Evolutionary conservation across 2,888 invertebrate genomes (phyloP).

Genomic region (Fragum sueziense): DNA sequence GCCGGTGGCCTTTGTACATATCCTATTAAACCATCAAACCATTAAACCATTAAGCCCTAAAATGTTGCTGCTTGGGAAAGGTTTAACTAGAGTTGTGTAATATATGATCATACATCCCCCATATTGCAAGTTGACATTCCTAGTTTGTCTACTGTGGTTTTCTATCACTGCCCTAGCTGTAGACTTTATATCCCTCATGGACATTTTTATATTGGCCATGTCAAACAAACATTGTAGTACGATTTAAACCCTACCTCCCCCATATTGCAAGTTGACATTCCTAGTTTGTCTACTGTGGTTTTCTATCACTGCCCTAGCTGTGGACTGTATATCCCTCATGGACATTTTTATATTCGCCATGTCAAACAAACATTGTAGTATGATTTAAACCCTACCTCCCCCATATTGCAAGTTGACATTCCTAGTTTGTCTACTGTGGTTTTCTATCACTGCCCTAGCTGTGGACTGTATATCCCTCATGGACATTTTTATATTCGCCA

Average conservation of each 20-base stretch:
- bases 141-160: constrained; percentile 85
- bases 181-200: constrained; percentile 93
- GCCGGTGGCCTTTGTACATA: too few species aligned
- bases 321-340: constrained; percentile 93
- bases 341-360: constrained; percentile 87
- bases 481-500: constrained; percentile 87
- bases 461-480: constrained; percentile 94
- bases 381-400: constrained; percentile 22
- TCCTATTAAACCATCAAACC: too few species aligned
- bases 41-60: too few species aligned
- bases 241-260: constrained; percentile 17
- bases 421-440: constrained; percentile 84
- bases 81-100: too few species aligned
- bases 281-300: constrained; percentile 85
- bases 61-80: too few species aligned
- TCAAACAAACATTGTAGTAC: too few species aligned
- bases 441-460: constrained; percentile 91
- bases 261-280: constrained; percentile 44
- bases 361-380: too few species aligned
- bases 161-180: constrained; percentile 92
- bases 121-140: constrained; percentile 43
- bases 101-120: constrained; percentile 29
- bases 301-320: constrained; percentile 91
- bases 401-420: constrained; percentile 44
- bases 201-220: constrained; percentile 86